These are phyloP conservation scores for Burhinus bistriatus DNA, from an alignment of 2,113 vertebrate species.

Conservation along the genomic window DNA sequence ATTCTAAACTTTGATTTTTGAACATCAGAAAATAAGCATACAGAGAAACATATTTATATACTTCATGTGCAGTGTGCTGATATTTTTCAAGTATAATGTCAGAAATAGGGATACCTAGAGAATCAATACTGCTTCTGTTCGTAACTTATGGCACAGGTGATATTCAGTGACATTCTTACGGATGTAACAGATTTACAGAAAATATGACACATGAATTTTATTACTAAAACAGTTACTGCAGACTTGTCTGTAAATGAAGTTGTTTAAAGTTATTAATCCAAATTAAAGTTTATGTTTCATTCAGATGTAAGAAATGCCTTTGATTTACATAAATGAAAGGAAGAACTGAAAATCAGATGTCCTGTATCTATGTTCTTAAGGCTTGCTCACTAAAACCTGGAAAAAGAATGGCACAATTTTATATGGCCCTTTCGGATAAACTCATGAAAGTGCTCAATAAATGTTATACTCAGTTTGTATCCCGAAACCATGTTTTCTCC, in stretches of 20 bases:
- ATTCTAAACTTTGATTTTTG: background rate
- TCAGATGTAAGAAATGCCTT: background rate
- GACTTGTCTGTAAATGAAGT: background rate
- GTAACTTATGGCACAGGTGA: background rate
- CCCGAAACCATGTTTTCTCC: background rate
- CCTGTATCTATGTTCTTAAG: background rate
- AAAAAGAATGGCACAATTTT: background rate
- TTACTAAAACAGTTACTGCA: background rate
- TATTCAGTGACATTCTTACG: background rate
- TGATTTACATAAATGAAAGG: background rate
- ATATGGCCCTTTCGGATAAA: background rate
- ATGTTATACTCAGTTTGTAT: background rate
- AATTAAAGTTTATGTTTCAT: background rate
- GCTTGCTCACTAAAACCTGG: background rate
- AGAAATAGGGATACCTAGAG: background rate
- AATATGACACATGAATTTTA: background rate
- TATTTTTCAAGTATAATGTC: background rate
- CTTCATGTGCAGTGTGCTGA: background rate
- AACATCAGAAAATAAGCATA: background rate
- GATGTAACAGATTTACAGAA: background rate
- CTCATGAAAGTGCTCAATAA: background rate
- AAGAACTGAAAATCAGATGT: background rate
- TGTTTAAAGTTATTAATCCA: background rate
- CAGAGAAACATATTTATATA: background rate
- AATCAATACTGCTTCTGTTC: background rate